A percentile compares a stretch with the other conserved stretches of the same genome.
Conservation (phyloP, 2,888 invertebrate genomes). For the Nysson spinosus region DNA sequence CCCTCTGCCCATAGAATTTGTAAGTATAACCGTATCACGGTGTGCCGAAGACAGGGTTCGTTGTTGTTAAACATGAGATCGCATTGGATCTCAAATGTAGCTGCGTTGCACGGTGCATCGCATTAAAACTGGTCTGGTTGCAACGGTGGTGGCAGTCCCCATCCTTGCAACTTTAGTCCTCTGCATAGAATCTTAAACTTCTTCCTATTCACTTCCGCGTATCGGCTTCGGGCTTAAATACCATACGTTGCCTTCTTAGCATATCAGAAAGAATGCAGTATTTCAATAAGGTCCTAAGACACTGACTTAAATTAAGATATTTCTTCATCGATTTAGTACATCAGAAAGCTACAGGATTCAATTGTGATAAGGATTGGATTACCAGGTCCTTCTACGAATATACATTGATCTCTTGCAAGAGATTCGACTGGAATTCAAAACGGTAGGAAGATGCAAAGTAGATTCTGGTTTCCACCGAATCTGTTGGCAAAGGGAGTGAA, state of each 20-base stretch:
- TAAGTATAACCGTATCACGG: slow-evolving; percentile 45
- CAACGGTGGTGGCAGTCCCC: slow-evolving; percentile 29
- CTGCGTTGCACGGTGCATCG: slow-evolving; percentile 41
- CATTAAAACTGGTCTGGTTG: slow-evolving; percentile 47
- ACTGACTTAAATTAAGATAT: too few relatives aligned
- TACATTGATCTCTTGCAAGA: too few relatives aligned
- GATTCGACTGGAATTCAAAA: not conserved
- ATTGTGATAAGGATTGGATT: too few relatives aligned
- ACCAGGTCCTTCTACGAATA: too few relatives aligned
- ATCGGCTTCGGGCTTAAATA: slow-evolving; percentile 31
- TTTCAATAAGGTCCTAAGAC: too few relatives aligned
- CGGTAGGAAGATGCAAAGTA: not conserved
- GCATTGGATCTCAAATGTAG: slow-evolving; percentile 46
- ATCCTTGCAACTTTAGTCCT: slow-evolving; percentile 15
- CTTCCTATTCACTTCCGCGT: slow-evolving; percentile 31
- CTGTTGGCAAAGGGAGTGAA: slow-evolving; percentile 12
- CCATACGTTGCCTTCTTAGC: not conserved
- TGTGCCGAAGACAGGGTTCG: slow-evolving; percentile 21
- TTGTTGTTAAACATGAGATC: slow-evolving; percentile 56
- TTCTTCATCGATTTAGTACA: too few relatives aligned
- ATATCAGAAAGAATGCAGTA: too few relatives aligned
- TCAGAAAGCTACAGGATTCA: too few relatives aligned
- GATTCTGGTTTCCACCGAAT: slow-evolving; percentile 12
- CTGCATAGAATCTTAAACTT: slow-evolving; percentile 1
- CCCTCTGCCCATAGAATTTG: slow-evolving; percentile 39